Base-by-base conservation (phyloP, 2,113 vertebrate species). In the Bufo bufo region DNA sequence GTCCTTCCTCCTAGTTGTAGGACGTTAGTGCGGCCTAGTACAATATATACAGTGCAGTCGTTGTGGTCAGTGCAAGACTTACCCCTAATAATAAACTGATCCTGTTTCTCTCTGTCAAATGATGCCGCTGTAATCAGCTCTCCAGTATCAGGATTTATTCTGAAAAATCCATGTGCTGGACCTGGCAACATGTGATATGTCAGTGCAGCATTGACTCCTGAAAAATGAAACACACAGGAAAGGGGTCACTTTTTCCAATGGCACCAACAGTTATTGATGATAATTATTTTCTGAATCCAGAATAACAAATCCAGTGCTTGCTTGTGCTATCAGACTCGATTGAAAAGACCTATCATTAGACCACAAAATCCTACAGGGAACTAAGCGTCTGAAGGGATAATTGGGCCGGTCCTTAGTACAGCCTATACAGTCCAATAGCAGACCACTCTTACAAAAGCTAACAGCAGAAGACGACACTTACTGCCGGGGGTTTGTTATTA, bases 121-220 rank as follows among this genome's bases (percentile, higher is more conserved):
- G 89, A 89, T 50, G 92, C 89, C 69, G 92, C 45, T 61, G 97
- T 98, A 87, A 92, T 20, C 0, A 99, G 92, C 87, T 96, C 94
- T 61, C 98, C 97, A 5, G 93, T 96, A 69, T 95, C 91, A 0
- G 91, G 92, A 91, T 96, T 95, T 87, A 99, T 96, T 91, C 92
- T 92, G 87, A 99, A 99, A 80, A 94, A 92, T 84, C 93, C 95
- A 89, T 94, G 97, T n/a, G 94, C 95, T 2, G 93, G 50, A n/a
- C 96, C 96, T 0, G 97, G 95, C 89, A 97, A 82, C 85, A 99
- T 94, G 92, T 97, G 96, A 95, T 96, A 99, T 61, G 66, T 94
- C 91, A 97, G 94, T 72, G 95, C 92, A 1, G 96, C 95, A 86
- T 98, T 99, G 90, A 94, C 92, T 90, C 96, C 98, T 99, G 93